These are phyloP conservation scores for Temnothorax nylanderi DNA, from an alignment of 1,140 invertebrate genomes.

Conservation along the genomic window DNA sequence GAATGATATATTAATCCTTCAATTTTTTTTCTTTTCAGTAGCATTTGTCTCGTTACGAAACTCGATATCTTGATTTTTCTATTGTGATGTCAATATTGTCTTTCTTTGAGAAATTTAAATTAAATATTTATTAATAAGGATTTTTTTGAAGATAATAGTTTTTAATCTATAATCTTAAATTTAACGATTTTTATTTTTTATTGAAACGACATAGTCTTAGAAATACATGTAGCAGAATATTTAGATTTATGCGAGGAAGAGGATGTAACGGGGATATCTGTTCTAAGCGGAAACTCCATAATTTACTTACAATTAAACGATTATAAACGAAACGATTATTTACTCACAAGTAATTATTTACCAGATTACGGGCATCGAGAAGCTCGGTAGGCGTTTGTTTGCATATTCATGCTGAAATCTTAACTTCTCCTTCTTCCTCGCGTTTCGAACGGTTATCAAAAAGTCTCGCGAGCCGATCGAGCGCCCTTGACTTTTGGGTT, in stretches of 20 bases:
- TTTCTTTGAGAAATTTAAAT: background rate
- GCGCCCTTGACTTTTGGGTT: slow-evolving; percentile 83
- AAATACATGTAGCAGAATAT: background rate
- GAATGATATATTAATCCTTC: background rate
- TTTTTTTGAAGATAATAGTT: background rate
- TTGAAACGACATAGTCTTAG: background rate
- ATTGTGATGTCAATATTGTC: background rate
- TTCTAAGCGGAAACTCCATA: background rate
- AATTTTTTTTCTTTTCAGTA: background rate
- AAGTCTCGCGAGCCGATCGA: slow-evolving; percentile 73
- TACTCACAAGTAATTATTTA: slow-evolving; percentile 14
- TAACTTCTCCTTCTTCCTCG: background rate
- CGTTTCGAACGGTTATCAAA: slow-evolving; percentile 54
- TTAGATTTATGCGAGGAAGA: background rate
- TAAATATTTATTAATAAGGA: background rate
- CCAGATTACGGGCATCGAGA: background rate
- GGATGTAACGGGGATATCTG: background rate
- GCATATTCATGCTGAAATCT: slow-evolving; percentile 24
- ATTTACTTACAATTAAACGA: background rate
- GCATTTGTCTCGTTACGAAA: background rate
- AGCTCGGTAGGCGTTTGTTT: background rate
- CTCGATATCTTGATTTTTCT: background rate
- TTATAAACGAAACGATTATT: background rate
- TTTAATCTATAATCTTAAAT: background rate
- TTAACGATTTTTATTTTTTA: background rate